A percentile compares a stretch with the other conserved stretches of the same genome.
Evolutionary conservation across 2,888 invertebrate genomes (phyloP).

Genomic region (Acanthacorydalis orientalis): DNA sequence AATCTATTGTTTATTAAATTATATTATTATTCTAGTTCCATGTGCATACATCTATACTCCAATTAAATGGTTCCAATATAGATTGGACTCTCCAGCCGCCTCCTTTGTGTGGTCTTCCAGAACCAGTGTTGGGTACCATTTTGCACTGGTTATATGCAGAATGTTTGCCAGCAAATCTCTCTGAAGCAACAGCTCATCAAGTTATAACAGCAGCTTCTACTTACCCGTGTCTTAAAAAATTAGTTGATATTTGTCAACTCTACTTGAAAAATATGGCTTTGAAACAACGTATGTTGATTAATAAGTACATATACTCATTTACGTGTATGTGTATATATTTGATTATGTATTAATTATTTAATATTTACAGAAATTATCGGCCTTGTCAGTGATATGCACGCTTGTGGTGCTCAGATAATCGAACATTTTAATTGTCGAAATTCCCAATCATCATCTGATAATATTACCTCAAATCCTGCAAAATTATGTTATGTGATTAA

Average conservation of each 20-base stretch:
- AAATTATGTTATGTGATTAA: slow-evolving; percentile 42
- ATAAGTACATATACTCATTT: not conserved
- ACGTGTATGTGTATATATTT: not conserved
- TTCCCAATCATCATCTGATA: slow-evolving; percentile 17
- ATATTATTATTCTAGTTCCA: slow-evolving; percentile 24
- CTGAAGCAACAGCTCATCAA: slow-evolving; percentile 37
- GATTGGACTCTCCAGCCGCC: slow-evolving; percentile 35
- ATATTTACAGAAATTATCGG: slow-evolving; percentile 37
- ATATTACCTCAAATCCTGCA: slow-evolving; percentile 33
- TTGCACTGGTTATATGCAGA: slow-evolving; percentile 48
- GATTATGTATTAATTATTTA: not conserved
- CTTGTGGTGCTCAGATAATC: slow-evolving; percentile 39
- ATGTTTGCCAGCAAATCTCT: slow-evolving; percentile 39
- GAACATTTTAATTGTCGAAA: slow-evolving; percentile 33
- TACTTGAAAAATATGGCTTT: slow-evolving; percentile 44
- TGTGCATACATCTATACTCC: slow-evolving; percentile 37
- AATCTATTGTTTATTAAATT: not conserved
- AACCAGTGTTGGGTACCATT: slow-evolving; percentile 40
- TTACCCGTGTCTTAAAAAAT: slow-evolving; percentile 35
- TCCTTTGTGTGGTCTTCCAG: slow-evolving; percentile 36
- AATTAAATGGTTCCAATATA: slow-evolving; percentile 35
- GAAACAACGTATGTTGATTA: slow-evolving; percentile 37
- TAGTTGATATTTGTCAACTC: slow-evolving; percentile 37
- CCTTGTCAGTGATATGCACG: slow-evolving; percentile 45
- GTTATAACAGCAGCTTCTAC: slow-evolving; percentile 33